These are phyloP conservation scores for Idaea aversata DNA, from an alignment of 2,888 invertebrate species.

Conservation along the genomic window DNA sequence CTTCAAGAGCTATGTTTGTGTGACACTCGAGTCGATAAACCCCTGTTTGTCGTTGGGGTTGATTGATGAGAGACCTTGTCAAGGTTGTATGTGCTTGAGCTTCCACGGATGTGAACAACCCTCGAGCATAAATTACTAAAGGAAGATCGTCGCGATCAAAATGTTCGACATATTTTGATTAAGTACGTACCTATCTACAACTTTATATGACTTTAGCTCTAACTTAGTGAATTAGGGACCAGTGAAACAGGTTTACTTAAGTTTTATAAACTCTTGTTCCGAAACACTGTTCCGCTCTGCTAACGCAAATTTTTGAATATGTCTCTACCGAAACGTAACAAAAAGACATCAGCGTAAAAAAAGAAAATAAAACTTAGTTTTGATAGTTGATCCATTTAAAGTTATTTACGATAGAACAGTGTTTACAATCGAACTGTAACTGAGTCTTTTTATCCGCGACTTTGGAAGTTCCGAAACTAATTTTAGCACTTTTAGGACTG, in stretches of 20 bases:
- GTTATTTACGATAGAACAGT: neutral
- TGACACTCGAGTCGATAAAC: slow-evolving; percentile 18
- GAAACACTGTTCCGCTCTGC: neutral
- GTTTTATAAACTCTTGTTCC: neutral
- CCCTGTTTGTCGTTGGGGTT: slow-evolving; percentile 18
- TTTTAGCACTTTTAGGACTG: neutral
- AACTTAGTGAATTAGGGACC: no score
- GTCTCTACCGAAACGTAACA: neutral
- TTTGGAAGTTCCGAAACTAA: neutral
- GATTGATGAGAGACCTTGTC: slow-evolving; percentile 26
- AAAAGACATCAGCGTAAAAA: neutral
- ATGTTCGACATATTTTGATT: neutral
- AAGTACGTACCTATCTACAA: neutral
- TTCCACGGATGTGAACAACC: neutral
- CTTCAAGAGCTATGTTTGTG: slow-evolving; percentile 21
- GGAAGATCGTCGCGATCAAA: neutral
- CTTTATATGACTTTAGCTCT: no score
- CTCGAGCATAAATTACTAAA: neutral
- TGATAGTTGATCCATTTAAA: neutral
- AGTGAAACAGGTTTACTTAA: no score
- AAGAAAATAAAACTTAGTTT: neutral
- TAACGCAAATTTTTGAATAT: neutral
- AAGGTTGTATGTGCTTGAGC: slow-evolving; percentile 7
- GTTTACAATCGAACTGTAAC: neutral
- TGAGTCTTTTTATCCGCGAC: neutral